Conservation (phyloP, 2,113 vertebrate species). For the Bambusicola thoracicus region DNA sequence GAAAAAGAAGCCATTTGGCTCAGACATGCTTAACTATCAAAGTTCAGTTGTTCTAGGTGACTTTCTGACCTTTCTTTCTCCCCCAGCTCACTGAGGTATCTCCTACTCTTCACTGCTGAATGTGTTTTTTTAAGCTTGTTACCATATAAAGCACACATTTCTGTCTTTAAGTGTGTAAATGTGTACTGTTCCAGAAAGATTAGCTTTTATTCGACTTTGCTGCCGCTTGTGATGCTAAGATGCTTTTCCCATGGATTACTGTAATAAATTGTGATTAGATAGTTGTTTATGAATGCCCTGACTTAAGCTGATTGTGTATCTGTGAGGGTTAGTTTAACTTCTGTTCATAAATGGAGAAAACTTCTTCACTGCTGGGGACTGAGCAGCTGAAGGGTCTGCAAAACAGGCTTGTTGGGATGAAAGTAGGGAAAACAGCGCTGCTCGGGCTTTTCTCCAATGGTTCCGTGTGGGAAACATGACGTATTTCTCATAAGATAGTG, state of each 20-base stretch:
- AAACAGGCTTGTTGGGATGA: background rate
- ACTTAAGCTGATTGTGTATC: background rate
- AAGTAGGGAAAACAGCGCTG: background rate
- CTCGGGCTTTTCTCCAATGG: background rate
- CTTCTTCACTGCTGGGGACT: background rate
- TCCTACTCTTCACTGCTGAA: background rate
- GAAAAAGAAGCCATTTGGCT: rapidly evolving
- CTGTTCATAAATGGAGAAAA: background rate
- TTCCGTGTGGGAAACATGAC: slow-evolving; percentile 72
- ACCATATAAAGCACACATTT: background rate
- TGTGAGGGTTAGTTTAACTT: background rate
- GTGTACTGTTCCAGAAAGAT: rapidly evolving
- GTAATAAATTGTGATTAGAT: background rate
- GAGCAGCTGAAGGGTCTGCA: background rate
- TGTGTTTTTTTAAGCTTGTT: background rate
- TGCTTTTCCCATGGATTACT: slow-evolving; percentile 8
- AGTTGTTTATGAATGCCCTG: background rate
- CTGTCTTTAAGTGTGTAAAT: background rate
- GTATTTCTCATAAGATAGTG: slow-evolving; percentile 64
- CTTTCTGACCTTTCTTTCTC: background rate
- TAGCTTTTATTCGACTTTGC: background rate
- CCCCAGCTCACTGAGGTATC: background rate
- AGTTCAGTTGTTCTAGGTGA: background rate
- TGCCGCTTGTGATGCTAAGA: background rate
- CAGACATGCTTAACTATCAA: rapidly evolving